Evolutionary conservation across 2,113 vertebrate genomes (phyloP), one percentile per base, ranked within the genome.

Genomic region (Hippocampus abdominalis): DNA sequence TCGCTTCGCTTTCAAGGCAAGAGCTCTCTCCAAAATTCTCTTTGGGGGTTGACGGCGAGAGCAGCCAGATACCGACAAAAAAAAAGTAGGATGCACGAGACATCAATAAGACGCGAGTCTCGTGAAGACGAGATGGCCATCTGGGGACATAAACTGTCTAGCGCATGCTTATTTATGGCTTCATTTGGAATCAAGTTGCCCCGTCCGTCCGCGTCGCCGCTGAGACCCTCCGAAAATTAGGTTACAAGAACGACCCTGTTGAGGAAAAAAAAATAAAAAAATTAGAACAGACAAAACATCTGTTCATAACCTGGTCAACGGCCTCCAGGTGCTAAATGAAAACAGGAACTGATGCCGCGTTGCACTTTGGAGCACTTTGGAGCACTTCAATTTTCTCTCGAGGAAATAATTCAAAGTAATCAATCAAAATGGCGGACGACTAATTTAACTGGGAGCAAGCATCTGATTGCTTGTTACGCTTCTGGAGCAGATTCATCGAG

Each of bases 71-170:
- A 82, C 71, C 74, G 73, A 76, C 63, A 75, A 60, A 60, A 75
- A 60, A 60, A 73, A 84, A 36, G 78, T 40, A 61, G 67, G 68
- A 78, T 66, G 61, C 76, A 74, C 70, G 32, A 13, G 54, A 70
- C 20, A 25, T 69, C 44, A 69, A 49, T 66, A 62, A 76, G 63
- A 86, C 68, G 57, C 69, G 46, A 68, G 65, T 71, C 69, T 54
- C 42, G 68, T 75, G 68, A 77, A 79, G 79, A 80, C 82, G 75
- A 51, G 8, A n/a, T 68, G 73, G 79, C 76, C 74, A 74, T 73
- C 74, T 68, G 54, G 69, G 71, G 79, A 80, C 69, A 56, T 63
- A 71, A 83, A 54, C 72, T 79, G 84, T 64, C 87, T 85, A 82
- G 87, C 78, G 76, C 11, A 32, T 16, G 16, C 32, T 71, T 72